These are phyloP conservation scores for Lithodes maja DNA, from an alignment of 2,888 invertebrate genomes.

Conservation along the genomic window DNA sequence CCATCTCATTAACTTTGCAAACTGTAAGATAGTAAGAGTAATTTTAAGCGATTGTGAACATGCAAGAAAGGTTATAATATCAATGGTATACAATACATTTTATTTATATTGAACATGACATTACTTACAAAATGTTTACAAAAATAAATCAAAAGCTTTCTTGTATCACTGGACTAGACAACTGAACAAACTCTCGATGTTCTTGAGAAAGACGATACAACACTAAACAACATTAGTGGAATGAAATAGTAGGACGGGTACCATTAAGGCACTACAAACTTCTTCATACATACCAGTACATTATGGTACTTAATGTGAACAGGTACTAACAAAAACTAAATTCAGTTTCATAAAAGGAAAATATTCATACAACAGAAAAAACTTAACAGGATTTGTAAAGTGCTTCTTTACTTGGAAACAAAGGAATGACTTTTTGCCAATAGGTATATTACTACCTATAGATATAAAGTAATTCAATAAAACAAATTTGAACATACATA, in stretches of 20 bases:
- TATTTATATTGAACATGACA: conserved; percentile 55
- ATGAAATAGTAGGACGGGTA: conserved; percentile 61
- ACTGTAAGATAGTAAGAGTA: too few species aligned
- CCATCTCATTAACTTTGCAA: too few species aligned
- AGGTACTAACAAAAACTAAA: conserved; percentile 43
- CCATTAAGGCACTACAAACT: conserved; percentile 59
- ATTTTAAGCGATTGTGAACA: background rate
- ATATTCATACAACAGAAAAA: conserved; percentile 12
- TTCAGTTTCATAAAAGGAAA: conserved; percentile 23
- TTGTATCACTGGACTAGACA: conserved; percentile 60
- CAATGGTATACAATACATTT: conserved; percentile 13
- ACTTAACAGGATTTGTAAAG: conserved; percentile 42
- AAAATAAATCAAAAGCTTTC: conserved; percentile 62
- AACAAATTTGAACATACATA: conserved; percentile 24
- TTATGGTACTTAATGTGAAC: conserved; percentile 33
- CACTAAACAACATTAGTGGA: conserved; percentile 59
- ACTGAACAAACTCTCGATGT: conserved; percentile 51
- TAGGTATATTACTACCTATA: conserved; percentile 37
- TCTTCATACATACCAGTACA: conserved; percentile 43
- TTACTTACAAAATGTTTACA: conserved; percentile 61
- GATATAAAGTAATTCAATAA: conserved; percentile 18
- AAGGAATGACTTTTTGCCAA: conserved; percentile 24
- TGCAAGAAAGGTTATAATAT: background rate
- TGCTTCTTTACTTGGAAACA: conserved; percentile 40
- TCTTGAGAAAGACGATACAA: conserved; percentile 43